These are phyloP conservation scores for Calyptommatus sinebrachiatus DNA, from an alignment of 2,113 vertebrate genomes.

Conservation along the genomic window DNA sequence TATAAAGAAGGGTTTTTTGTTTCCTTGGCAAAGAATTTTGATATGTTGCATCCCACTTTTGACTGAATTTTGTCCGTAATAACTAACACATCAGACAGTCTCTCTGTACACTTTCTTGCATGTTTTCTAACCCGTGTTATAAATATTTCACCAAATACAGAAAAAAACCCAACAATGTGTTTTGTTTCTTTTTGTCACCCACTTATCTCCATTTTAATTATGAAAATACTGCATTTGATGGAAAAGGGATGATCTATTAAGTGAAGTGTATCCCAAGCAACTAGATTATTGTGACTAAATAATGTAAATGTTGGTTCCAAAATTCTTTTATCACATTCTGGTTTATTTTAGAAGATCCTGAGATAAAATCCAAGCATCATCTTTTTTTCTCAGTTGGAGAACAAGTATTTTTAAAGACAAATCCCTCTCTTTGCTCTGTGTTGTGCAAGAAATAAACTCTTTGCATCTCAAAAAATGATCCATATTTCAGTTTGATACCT, in stretches of 20 bases:
- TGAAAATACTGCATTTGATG: slow-evolving; percentile 53
- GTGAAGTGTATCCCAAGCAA: slow-evolving; percentile 79
- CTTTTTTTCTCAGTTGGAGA: background rate
- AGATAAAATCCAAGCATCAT: background rate
- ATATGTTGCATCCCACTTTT: slow-evolving; percentile 94
- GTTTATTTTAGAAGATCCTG: background rate
- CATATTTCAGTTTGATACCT: background rate
- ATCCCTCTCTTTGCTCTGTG: no score
- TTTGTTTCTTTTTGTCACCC: slow-evolving; percentile 67
- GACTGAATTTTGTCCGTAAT: slow-evolving; percentile 79
- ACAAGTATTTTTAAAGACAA: background rate
- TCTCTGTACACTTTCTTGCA: slow-evolving; percentile 87
- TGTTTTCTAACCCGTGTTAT: slow-evolving; percentile 83
- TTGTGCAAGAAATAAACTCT: background rate
- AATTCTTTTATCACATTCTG: background rate
- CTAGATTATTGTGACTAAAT: slow-evolving; percentile 19
- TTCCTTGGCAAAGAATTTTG: slow-evolving; percentile 84
- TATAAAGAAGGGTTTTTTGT: slow-evolving; percentile 60
- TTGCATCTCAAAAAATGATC: background rate
- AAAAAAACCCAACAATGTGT: slow-evolving; percentile 36
- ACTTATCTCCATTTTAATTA: slow-evolving; percentile 63
- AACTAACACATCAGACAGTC: slow-evolving; percentile 82
- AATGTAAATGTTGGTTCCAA: background rate
- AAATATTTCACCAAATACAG: slow-evolving; percentile 66
- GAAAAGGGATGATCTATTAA: slow-evolving; percentile 47